These are phyloP conservation scores for Pseudachorutes palmiensis DNA, from an alignment of 1,140 invertebrate genomes.

Conservation along the genomic window DNA sequence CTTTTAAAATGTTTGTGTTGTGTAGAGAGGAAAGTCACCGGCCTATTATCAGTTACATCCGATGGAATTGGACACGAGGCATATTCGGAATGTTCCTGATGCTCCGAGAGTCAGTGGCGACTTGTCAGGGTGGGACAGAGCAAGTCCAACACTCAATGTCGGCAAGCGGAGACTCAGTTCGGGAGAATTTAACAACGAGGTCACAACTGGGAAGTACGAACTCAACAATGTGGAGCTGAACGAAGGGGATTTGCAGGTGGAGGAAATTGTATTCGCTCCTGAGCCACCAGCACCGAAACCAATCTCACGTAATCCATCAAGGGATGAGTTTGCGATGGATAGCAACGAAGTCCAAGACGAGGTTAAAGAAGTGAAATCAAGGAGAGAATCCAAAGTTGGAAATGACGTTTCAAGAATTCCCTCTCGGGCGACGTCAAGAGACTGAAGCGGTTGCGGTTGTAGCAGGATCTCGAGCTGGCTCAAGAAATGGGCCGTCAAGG, in stretches of 20 bases:
- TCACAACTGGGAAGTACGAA: slow-evolving; percentile 27
- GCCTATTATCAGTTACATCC: slow-evolving; percentile 66
- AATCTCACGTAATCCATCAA: slow-evolving; percentile 15
- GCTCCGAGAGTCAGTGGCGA: slow-evolving; percentile 52
- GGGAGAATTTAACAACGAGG: not conserved
- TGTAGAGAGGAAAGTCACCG: slow-evolving; percentile 71
- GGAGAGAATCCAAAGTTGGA: not conserved
- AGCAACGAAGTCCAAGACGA: not conserved
- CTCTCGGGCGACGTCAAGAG: no score
- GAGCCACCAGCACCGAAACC: slow-evolving; percentile 42
- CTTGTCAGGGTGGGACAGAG: slow-evolving; percentile 30
- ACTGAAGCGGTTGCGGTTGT: no score
- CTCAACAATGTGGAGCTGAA: slow-evolving; percentile 18
- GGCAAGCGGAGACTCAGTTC: not conserved
- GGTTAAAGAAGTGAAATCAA: not conserved
- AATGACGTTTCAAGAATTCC: not conserved
- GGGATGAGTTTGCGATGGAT: not conserved
- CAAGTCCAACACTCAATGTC: slow-evolving; percentile 3
- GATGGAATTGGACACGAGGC: slow-evolving; percentile 59
- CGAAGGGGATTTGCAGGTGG: slow-evolving; percentile 1
- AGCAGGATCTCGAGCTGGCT: no score
- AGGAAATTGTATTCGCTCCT: not conserved
- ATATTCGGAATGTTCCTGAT: slow-evolving; percentile 62
- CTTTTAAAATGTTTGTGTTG: slow-evolving; percentile 34
- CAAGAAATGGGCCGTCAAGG: slow-evolving; percentile 33